These are phyloP conservation scores for Stenichneumon culpator DNA, from an alignment of 2,888 invertebrate genomes.

Conservation along the genomic window DNA sequence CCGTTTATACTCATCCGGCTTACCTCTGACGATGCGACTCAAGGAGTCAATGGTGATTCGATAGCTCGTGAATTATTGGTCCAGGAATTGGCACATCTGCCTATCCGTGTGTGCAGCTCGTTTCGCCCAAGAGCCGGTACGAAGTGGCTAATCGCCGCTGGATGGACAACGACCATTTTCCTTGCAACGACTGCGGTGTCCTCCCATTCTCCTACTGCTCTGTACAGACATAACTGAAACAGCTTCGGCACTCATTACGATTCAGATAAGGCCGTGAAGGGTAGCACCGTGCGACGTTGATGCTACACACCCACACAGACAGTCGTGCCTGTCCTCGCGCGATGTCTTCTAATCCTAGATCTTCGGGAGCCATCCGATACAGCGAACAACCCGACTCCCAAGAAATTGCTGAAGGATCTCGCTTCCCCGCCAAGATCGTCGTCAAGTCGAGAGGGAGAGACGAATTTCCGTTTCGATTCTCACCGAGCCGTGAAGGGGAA, in stretches of 20 bases:
- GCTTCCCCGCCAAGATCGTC: neutral
- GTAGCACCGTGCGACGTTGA: conserved; percentile 45
- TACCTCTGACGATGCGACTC: conserved; percentile 57
- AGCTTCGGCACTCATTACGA: conserved; percentile 34
- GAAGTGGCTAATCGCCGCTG: neutral
- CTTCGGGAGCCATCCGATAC: conserved; percentile 20
- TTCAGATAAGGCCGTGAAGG: conserved; percentile 47
- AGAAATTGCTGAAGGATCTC: conserved; percentile 53
- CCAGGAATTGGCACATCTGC: conserved; percentile 36
- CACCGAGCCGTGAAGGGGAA: conserved; percentile 55
- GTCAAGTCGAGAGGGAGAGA: conserved; percentile 29
- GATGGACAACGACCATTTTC: conserved; percentile 17
- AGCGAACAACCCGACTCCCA: conserved; percentile 5
- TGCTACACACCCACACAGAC: conserved; percentile 8
- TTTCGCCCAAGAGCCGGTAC: conserved; percentile 8
- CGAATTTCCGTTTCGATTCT: conserved; percentile 65
- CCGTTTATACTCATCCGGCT: conserved; percentile 65
- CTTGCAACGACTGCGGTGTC: conserved; percentile 1
- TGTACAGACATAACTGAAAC: conserved; percentile 9
- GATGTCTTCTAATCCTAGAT: conserved; percentile 39
- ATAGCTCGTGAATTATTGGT: conserved; percentile 18
- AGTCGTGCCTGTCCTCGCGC: neutral
- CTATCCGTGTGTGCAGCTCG: neutral
- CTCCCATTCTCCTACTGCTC: conserved; percentile 37
- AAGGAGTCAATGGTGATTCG: conserved; percentile 55